phyloP scores from a whole-genome alignment of 2,113 vertebrate species.

The Tetraodon nigroviridis region DNA sequence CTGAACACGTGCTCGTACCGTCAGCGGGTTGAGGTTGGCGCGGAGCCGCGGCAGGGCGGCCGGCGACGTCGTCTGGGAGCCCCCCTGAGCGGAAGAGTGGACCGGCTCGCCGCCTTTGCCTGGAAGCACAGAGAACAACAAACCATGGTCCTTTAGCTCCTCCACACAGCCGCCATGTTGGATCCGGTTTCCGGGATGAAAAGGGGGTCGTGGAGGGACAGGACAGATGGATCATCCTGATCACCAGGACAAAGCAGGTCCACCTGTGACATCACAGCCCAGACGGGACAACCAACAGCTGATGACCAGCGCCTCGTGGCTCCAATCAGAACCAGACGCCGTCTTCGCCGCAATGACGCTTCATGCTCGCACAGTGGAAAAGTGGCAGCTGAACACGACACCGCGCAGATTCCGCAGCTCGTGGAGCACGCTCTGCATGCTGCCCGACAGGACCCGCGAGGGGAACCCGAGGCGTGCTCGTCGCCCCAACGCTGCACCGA shows the following conservation, averaged over 20 bases:
- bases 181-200: no score
- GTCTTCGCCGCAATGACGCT: constrained; percentile 8
- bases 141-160: no score
- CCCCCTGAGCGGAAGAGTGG: constrained; percentile 59
- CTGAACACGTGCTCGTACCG: constrained; percentile 28
- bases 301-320: neutral
- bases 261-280: no score
- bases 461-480: constrained; percentile 18
- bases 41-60: constrained; percentile 59
- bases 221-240: no score
- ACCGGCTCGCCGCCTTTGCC: constrained; percentile 64
- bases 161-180: no score
- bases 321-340: neutral
- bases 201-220: no score
- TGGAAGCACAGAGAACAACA: constrained; percentile 18
- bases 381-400: constrained; percentile 42
- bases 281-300: no score
- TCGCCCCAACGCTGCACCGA: no score
- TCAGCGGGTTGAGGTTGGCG: constrained; percentile 54
- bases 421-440: constrained; percentile 43
- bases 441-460: constrained; percentile 41
- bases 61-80: constrained; percentile 60
- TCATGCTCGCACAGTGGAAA: constrained; percentile 16
- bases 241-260: no score
- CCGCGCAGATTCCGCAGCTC: constrained; percentile 38